Conservation (phyloP, 2,888 invertebrate genomes). For the Odontomyia ornata region DNA sequence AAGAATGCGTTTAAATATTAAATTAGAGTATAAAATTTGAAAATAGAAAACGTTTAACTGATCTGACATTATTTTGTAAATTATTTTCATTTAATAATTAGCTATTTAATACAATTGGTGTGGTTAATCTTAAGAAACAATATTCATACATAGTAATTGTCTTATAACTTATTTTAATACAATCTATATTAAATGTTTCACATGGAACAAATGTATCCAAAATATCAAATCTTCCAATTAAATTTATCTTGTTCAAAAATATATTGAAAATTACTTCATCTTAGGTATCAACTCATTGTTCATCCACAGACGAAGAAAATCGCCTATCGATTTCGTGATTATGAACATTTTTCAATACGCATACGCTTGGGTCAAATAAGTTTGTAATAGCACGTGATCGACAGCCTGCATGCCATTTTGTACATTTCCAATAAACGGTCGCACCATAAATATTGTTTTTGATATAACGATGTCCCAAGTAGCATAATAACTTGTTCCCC, state of each 20-base stretch:
- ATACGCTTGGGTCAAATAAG: slow-evolving; percentile 55
- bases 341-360: slow-evolving; percentile 61
- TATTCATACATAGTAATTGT: too few species aligned
- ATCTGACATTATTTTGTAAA: background rate
- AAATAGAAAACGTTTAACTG: background rate
- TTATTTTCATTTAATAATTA: background rate
- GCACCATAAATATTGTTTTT: slow-evolving; percentile 62
- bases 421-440: slow-evolving; percentile 64
- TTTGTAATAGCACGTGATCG: slow-evolving; percentile 62
- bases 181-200: too few species aligned
- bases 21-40: background rate
- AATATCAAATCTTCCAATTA: too few species aligned
- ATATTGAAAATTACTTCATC: too few species aligned
- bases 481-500: slow-evolving; percentile 61
- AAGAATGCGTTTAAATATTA: background rate
- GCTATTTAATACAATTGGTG: background rate
- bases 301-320: background rate
- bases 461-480: slow-evolving; percentile 62
- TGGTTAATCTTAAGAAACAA: too few species aligned
- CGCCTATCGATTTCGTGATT: slow-evolving; percentile 57
- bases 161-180: too few species aligned
- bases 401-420: slow-evolving; percentile 63
- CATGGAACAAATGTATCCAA: too few species aligned
- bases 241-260: too few species aligned
- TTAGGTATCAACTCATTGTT: background rate